Evolutionary conservation across 2,797 vertebrate species (phyloP).

Genomic region (Pagetopsis macropterus): DNA sequence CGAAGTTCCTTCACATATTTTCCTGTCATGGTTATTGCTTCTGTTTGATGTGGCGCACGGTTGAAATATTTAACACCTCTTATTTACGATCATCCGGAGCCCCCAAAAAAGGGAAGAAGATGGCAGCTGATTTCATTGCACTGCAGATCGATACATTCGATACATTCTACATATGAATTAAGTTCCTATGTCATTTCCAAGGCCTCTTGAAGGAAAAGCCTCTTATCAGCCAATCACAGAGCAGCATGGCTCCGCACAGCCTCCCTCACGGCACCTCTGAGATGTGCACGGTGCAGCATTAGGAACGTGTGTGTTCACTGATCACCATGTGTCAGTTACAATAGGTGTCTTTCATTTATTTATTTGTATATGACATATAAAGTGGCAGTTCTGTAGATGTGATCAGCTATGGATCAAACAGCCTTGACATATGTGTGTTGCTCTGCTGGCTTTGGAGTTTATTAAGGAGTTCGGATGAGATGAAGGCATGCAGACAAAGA

Average conservation of each 20-base stretch:
- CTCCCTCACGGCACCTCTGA: conserved; percentile 16
- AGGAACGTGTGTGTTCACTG: conserved; percentile 24
- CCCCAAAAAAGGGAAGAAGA: conserved; percentile 63
- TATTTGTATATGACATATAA: conserved; percentile 48
- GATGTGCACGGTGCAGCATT: conserved; percentile 1
- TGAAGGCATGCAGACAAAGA: no score
- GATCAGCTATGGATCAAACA: conserved; percentile 48
- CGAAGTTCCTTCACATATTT: conserved; percentile 55
- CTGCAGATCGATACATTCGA: conserved; percentile 83
- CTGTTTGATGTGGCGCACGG: conserved; percentile 48
- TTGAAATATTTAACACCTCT: conserved; percentile 60
- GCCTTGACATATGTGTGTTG: conserved; percentile 56
- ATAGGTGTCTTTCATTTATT: conserved; percentile 48
- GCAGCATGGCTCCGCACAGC: neutral
- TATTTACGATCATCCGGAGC: conserved; percentile 59
- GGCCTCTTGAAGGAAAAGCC: conserved; percentile 53
- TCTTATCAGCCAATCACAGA: conserved; percentile 47
- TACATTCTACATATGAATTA: conserved; percentile 83
- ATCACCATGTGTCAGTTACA: conserved; percentile 54
- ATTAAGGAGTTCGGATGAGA: no score
- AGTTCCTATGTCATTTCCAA: conserved; percentile 73
- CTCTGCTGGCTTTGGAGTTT: conserved; percentile 29
- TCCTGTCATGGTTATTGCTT: conserved; percentile 63
- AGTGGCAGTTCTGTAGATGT: conserved; percentile 43
- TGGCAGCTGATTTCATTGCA: conserved; percentile 74